Percentiles rank a stretch among this genome's conserved stretches.
Evolutionary conservation across 2,797 vertebrate species (phyloP).

Genomic region (Otus scops): DNA sequence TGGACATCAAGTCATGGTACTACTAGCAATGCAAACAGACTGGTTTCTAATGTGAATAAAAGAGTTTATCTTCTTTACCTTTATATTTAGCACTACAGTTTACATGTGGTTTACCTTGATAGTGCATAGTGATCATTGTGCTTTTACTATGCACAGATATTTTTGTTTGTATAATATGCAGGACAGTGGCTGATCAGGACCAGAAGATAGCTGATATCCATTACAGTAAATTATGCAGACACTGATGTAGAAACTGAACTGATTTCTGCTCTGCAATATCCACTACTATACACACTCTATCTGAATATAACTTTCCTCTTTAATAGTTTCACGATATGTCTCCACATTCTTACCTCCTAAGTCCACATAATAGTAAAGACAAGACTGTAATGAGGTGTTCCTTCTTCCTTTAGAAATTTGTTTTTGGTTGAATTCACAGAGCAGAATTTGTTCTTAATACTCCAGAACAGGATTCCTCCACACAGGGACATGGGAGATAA

Average conservation of each 20-base stretch:
- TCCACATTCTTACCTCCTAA: background rate
- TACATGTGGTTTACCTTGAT: too few species aligned
- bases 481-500: background rate
- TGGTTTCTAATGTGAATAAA: background rate
- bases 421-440: background rate
- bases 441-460: background rate
- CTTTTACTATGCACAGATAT: background rate
- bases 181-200: background rate
- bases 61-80: background rate
- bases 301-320: background rate
- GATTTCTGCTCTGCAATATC: background rate
- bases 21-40: background rate
- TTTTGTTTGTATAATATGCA: background rate
- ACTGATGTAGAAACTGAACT: background rate
- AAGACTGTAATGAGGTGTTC: background rate
- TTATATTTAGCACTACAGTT: background rate
- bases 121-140: background rate
- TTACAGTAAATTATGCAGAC: background rate
- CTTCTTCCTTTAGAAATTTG: background rate
- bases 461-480: background rate
- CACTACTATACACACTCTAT: accelerated
- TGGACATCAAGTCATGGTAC: background rate
- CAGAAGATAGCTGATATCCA: background rate
- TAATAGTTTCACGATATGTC: background rate
- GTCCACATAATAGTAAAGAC: background rate